Conservation (phyloP, 2,113 vertebrate species). For the Epinephelus lanceolatus region DNA sequence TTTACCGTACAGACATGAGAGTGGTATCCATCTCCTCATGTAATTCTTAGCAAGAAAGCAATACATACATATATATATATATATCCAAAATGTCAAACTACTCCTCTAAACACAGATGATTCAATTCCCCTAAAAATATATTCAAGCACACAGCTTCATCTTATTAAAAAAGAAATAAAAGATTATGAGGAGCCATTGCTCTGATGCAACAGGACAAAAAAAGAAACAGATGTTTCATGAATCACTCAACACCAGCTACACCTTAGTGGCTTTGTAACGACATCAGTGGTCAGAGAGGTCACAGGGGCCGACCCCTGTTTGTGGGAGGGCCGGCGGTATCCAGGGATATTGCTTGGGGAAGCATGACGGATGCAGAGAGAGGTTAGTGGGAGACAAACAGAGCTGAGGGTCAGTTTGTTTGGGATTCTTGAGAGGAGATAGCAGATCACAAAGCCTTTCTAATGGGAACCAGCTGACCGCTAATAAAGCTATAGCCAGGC, state of each 20-base stretch:
- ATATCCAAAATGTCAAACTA: background rate
- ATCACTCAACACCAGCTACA: constrained; percentile 27
- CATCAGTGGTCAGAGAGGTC: constrained; percentile 51
- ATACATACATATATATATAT: too few species aligned
- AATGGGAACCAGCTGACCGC: constrained; percentile 82
- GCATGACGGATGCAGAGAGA: constrained; percentile 47
- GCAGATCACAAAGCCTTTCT: constrained; percentile 80
- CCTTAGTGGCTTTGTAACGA: constrained; percentile 35
- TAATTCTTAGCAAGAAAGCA: background rate
- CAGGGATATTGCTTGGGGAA: constrained; percentile 58
- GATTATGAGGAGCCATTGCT: background rate
- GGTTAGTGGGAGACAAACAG: constrained; percentile 71
- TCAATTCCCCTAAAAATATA: background rate
- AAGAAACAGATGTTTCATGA: constrained; percentile 9
- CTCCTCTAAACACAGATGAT: background rate
- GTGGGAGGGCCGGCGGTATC: constrained; percentile 44
- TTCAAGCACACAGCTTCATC: background rate
- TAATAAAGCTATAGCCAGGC: constrained; percentile 72
- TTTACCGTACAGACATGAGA: background rate
- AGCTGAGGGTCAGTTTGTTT: constrained; percentile 75
- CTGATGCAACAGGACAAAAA: background rate
- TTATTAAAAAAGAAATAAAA: background rate
- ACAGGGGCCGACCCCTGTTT: constrained; percentile 38
- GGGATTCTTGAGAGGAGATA: constrained; percentile 80
- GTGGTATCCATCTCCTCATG: background rate